These are phyloP conservation scores for Eufriesea mexicana DNA, from an alignment of 1,140 invertebrate species.

Conservation along the genomic window DNA sequence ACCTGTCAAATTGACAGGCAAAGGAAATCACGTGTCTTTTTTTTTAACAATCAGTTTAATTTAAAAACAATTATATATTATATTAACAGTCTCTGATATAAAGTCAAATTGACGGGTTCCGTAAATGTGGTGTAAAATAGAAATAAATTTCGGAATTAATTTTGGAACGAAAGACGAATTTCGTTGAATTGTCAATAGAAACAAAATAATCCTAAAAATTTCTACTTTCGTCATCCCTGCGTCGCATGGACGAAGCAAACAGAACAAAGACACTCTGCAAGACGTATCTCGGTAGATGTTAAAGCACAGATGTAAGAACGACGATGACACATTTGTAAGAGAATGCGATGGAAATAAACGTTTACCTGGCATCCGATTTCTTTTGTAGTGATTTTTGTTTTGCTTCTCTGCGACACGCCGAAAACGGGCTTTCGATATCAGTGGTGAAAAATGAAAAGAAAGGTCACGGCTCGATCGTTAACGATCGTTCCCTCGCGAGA, in stretches of 20 bases:
- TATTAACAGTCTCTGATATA: too few species aligned
- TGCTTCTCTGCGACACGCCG: conserved; percentile 8
- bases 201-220: too few species aligned
- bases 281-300: not conserved
- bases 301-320: not conserved
- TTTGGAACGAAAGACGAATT: too few species aligned
- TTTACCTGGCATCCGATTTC: conserved; percentile 46
- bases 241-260: not conserved
- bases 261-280: not conserved
- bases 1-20: too few species aligned
- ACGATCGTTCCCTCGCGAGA: not conserved
- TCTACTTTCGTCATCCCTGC: conserved; percentile 50
- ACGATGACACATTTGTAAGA: conserved; percentile 25
- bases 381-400: conserved; percentile 39
- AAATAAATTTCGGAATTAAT: too few species aligned
- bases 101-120: too few species aligned
- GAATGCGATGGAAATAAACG: conserved; percentile 47
- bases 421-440: not conserved
- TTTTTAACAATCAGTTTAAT: too few species aligned
- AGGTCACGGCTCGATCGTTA: not conserved
- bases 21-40: too few species aligned
- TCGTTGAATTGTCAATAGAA: too few species aligned
- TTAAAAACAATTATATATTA: too few species aligned
- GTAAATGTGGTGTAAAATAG: too few species aligned
- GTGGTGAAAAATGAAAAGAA: not conserved